These are phyloP conservation scores for Clupea harengus DNA, from an alignment of 2,113 vertebrate genomes.

Conservation along the genomic window DNA sequence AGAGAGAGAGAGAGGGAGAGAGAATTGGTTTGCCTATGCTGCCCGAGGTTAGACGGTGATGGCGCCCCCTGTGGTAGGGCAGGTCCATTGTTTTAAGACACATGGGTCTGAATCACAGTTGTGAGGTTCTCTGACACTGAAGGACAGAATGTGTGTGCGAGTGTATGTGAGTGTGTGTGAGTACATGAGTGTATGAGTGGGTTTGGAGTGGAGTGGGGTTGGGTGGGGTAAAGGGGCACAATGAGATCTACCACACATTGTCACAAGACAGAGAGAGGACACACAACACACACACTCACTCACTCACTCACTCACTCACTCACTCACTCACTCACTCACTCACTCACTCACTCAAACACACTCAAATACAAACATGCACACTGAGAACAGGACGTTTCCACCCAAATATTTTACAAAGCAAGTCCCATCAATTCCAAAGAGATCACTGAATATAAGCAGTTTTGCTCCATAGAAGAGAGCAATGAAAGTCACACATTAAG, in stretches of 20 bases:
- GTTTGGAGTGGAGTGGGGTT: neutral
- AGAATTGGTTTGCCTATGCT: neutral
- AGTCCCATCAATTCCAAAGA: neutral
- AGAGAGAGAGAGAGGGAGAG: neutral
- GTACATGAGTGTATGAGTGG: neutral
- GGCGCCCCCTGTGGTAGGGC: constrained; percentile 12
- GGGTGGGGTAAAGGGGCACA: neutral
- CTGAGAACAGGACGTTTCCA: neutral
- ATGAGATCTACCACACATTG: constrained; percentile 12
- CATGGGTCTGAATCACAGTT: constrained; percentile 60
- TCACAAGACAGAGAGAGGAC: constrained; percentile 23
- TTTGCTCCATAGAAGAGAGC: neutral
- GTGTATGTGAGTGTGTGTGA: neutral
- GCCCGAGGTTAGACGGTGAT: neutral
- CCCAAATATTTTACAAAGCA: constrained; percentile 26
- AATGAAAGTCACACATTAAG: constrained; percentile 22
- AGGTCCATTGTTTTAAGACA: constrained; percentile 50
- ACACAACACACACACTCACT: constrained; percentile 26
- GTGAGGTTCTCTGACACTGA: constrained; percentile 50
- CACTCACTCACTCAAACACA: constrained; percentile 21
- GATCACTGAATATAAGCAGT: neutral
- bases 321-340: constrained; percentile 26
- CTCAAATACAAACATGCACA: neutral
- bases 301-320: constrained; percentile 22
- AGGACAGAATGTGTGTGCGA: neutral